Percentiles rank a stretch among this genome's conserved stretches.
Evolutionary conservation across 1,140 invertebrate genomes (phyloP).

Genomic region (Cydia amplana): DNA sequence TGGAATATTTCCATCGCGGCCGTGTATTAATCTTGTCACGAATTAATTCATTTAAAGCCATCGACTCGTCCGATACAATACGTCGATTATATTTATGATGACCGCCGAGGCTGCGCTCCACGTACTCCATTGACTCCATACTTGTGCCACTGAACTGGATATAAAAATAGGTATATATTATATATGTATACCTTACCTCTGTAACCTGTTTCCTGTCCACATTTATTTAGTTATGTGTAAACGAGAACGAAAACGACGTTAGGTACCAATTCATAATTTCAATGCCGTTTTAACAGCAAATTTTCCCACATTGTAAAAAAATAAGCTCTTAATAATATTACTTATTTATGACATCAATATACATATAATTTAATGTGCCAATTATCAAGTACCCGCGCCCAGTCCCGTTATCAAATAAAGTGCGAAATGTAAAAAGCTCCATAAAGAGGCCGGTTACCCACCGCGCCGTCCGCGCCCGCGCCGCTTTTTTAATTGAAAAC

Average conservation of each 20-base stretch:
- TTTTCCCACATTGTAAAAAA: not conserved
- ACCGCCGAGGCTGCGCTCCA: not conserved
- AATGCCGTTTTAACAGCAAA: not conserved
- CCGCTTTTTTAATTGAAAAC: not conserved
- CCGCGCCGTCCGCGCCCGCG: not conserved
- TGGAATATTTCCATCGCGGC: conserved; percentile 26
- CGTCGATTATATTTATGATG: conserved; percentile 25
- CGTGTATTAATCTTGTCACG: conserved; percentile 31
- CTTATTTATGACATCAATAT: not conserved
- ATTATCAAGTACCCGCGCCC: conserved; percentile 3
- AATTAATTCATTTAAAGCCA: conserved; percentile 28
- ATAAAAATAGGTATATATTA: not conserved
- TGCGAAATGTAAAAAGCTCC: conserved; percentile 2
- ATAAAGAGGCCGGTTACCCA: not conserved
- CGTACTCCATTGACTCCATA: not conserved
- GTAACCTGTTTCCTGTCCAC: not conserved
- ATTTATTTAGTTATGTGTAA: not conserved
- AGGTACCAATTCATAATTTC: not conserved
- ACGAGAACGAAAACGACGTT: not conserved
- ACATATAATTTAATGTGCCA: conserved; percentile 12
- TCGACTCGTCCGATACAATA: conserved; percentile 27
- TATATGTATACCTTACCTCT: not conserved
- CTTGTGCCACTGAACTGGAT: not conserved
- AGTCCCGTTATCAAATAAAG: conserved; percentile 13
- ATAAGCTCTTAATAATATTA: not conserved